A percentile compares a stretch with the other conserved stretches of the same genome.
Evolutionary conservation across 2,113 vertebrate genomes (phyloP).

Genomic region (Ariopsis seemanni): DNA sequence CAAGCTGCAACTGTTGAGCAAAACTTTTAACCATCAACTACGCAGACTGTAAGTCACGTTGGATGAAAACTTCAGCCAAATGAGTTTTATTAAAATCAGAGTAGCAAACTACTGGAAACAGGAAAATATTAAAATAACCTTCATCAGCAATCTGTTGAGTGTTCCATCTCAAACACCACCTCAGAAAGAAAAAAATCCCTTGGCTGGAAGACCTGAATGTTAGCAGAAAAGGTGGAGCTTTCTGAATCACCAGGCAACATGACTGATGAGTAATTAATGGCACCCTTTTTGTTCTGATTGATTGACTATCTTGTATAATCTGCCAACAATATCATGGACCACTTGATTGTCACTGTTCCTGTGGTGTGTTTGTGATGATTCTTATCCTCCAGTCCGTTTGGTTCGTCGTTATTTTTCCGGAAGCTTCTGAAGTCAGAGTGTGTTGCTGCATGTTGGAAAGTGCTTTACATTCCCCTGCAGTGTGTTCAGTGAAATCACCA

Average conservation of each 20-base stretch:
- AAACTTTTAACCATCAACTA: too few species aligned
- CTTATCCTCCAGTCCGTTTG: not conserved
- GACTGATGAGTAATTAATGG: not conserved
- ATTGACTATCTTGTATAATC: not conserved
- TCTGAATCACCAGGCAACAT: not conserved
- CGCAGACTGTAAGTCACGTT: too few species aligned
- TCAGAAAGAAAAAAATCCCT: too few species aligned
- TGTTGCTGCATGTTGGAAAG: not conserved
- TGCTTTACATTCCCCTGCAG: not conserved
- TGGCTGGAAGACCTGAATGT: too few species aligned
- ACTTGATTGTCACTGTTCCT: not conserved
- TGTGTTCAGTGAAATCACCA: not conserved
- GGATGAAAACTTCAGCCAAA: too few species aligned
- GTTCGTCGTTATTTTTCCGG: not conserved
- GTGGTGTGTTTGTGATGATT: not conserved
- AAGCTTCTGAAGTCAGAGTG: not conserved
- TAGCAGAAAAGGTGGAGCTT: not conserved
- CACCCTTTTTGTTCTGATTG: not conserved
- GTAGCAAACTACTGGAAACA: too few species aligned
- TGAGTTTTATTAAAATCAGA: too few species aligned
- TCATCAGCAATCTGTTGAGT: too few species aligned
- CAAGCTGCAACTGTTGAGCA: too few species aligned
- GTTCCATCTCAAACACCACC: too few species aligned
- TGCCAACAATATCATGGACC: not conserved
- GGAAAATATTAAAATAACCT: too few species aligned